phyloP scores from a whole-genome alignment of 2,113 vertebrate species.

The Cariama cristata region DNA sequence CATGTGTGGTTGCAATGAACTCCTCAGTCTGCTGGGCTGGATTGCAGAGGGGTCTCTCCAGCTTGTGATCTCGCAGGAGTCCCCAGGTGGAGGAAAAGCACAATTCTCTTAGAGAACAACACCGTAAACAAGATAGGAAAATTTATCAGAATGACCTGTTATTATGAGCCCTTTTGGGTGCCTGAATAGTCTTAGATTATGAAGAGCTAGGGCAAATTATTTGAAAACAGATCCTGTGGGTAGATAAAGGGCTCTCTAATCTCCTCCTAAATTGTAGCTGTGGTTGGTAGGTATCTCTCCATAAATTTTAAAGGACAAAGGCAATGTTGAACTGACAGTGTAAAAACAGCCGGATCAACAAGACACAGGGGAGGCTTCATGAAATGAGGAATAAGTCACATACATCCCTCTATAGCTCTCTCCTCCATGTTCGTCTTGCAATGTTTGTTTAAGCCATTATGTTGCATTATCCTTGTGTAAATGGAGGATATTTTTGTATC shows the following conservation, averaged over 20 bases:
- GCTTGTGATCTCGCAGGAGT: accelerated
- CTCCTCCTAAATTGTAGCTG: not conserved
- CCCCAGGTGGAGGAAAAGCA: not conserved
- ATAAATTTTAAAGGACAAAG: not conserved
- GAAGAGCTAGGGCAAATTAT: not conserved
- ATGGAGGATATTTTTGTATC: not conserved
- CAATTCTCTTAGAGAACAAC: not conserved
- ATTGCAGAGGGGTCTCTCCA: not conserved
- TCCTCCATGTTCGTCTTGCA: accelerated
- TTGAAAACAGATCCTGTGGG: not conserved
- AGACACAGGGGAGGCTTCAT: not conserved
- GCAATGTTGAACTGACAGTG: not conserved
- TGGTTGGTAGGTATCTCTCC: not conserved
- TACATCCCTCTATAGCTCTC: not conserved
- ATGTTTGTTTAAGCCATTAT: not conserved
- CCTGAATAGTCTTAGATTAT: not conserved
- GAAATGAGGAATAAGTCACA: not conserved
- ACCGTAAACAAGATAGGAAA: not conserved
- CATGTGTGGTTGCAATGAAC: not conserved
- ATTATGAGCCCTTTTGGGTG: not conserved
- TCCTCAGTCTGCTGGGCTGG: accelerated
- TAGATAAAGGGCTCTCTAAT: not conserved
- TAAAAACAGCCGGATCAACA: conserved; percentile 7
- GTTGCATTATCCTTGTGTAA: not conserved
- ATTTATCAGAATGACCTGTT: not conserved